Percentiles rank a stretch among this genome's conserved stretches.
Evolutionary conservation across 2,797 vertebrate genomes (phyloP).

Genomic region (Hydrocynus forskahlii): DNA sequence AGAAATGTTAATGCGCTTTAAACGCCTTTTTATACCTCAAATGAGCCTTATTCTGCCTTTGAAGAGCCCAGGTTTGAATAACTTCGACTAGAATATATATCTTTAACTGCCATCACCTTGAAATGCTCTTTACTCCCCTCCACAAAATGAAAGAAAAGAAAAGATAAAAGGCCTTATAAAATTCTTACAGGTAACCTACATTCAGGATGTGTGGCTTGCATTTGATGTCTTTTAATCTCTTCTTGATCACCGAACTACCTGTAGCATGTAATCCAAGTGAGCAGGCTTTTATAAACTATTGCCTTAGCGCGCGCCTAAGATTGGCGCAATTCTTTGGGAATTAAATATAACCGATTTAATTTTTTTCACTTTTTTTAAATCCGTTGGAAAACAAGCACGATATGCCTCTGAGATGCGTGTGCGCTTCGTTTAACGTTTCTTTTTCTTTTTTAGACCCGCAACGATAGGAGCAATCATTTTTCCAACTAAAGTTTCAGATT

Average conservation of each 20-base stretch:
- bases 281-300: too few species aligned
- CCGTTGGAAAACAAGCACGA: too few species aligned
- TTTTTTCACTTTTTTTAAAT: too few species aligned
- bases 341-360: too few species aligned
- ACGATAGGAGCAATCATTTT: too few species aligned
- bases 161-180: background rate
- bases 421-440: too few species aligned
- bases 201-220: background rate
- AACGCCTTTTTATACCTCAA: conserved; percentile 39
- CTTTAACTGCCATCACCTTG: background rate
- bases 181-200: background rate
- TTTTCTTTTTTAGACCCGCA: too few species aligned
- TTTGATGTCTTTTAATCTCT: background rate
- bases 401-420: too few species aligned
- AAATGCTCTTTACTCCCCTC: background rate
- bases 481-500: too few species aligned
- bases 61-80: conserved; percentile 33
- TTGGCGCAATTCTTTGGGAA: too few species aligned
- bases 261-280: too few species aligned
- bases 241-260: background rate
- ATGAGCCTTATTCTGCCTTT: conserved; percentile 41
- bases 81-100: conserved; percentile 7
- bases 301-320: too few species aligned
- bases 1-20: conserved; percentile 49
- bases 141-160: background rate